These are phyloP conservation scores for Coptodon rendalli DNA, from an alignment of 2,113 vertebrate species.

Conservation along the genomic window DNA sequence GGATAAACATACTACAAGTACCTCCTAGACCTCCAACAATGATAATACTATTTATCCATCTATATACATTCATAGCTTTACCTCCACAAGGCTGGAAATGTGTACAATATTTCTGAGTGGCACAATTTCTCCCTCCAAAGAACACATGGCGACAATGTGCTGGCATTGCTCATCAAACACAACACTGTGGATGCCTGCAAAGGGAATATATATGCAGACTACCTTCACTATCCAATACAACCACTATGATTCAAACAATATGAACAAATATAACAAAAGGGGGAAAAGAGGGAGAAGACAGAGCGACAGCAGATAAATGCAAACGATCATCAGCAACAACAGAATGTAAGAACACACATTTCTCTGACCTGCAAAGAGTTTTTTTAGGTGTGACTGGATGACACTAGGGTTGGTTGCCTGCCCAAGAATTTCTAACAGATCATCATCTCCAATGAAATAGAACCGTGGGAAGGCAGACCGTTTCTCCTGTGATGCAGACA, in stretches of 20 bases:
- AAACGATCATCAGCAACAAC: not conserved
- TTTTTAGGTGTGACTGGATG: constrained; percentile 96
- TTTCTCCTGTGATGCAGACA: constrained; percentile 80
- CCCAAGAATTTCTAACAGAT: constrained; percentile 93
- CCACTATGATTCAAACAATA: not conserved
- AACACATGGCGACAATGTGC: constrained; percentile 90
- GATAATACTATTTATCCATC: not conserved
- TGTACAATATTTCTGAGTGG: constrained; percentile 82
- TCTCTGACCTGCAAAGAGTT: constrained; percentile 89
- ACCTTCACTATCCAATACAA: not conserved
- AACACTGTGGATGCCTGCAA: constrained; percentile 88
- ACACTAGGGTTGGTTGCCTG: constrained; percentile 89
- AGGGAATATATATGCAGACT: not conserved
- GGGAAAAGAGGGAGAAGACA: not conserved
- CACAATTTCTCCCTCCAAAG: constrained; percentile 90
- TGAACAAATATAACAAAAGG: not conserved
- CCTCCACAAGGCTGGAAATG: constrained; percentile 90
- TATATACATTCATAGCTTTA: constrained; percentile 34
- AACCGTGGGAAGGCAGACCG: constrained; percentile 94
- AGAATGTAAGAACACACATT: not conserved
- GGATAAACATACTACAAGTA: not conserved
- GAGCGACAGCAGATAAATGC: not conserved
- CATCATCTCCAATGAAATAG: constrained; percentile 97
- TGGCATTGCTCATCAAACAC: constrained; percentile 86
- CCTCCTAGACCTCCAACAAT: not conserved